Evolutionary conservation across 2,888 invertebrate genomes (phyloP).

Genomic region (Tortrix viridana): DNA sequence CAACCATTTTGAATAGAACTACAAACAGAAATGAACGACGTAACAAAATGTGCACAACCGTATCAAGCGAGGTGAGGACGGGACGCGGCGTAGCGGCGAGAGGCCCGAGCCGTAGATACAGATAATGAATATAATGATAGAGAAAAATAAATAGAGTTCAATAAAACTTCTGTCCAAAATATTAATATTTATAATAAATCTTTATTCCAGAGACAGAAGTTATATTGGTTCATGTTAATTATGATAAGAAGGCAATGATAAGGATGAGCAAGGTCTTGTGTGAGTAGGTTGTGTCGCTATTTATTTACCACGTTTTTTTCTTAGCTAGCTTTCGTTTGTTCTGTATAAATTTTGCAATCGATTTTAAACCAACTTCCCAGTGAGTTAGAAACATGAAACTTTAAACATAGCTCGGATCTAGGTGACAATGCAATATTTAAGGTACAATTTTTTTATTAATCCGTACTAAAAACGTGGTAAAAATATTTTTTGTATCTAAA

Average conservation of each 20-base stretch:
- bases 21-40: slow-evolving; percentile 84
- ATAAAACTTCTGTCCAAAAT: no score
- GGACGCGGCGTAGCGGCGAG: slow-evolving; percentile 40
- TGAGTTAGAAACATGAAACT: no score
- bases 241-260: slow-evolving; percentile 4
- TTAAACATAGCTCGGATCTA: no score
- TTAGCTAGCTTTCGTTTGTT: no score
- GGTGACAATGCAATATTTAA: no score
- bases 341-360: no score
- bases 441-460: no score
- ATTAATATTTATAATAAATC: no score
- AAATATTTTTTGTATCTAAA: no score
- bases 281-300: slow-evolving; percentile 2
- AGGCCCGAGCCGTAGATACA: slow-evolving; percentile 7
- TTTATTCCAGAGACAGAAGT: slow-evolving; percentile 4
- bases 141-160: background rate
- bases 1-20: slow-evolving; percentile 84
- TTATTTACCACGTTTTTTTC: background rate
- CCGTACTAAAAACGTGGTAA: no score
- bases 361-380: no score
- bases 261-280: slow-evolving; percentile 17
- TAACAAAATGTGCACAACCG: slow-evolving; percentile 81
- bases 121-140: background rate
- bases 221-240: slow-evolving; percentile 9
- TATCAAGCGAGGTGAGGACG: slow-evolving; percentile 65